Conservation (phyloP, 2,113 vertebrate genomes). For the Lepus timidus region DNA sequence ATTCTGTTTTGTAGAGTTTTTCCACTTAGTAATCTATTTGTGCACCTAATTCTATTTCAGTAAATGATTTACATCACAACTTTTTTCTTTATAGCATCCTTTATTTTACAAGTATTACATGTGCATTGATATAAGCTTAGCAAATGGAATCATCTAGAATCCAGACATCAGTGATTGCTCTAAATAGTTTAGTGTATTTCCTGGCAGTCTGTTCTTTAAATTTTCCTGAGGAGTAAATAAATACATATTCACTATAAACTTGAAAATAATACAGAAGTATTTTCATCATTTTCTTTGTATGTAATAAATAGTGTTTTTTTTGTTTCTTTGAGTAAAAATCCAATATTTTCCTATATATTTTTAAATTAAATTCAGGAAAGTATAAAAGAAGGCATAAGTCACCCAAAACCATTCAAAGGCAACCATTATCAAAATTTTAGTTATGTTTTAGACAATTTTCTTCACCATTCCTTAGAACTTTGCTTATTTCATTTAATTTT, state of each 20-base stretch:
- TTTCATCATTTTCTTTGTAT: slow-evolving; percentile 12
- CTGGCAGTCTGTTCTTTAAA: not conserved
- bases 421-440: slow-evolving; percentile 16
- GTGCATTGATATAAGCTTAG: not conserved
- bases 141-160: slow-evolving; percentile 30
- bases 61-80: not conserved
- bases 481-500: slow-evolving; percentile 10
- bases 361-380: not conserved
- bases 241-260: not conserved
- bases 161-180: slow-evolving; percentile 8
- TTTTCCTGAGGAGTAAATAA: not conserved
- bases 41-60: not conserved
- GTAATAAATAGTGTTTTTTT: not conserved
- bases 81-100: not conserved
- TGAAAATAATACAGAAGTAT: not conserved
- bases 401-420: not conserved
- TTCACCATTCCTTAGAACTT: not conserved
- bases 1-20: slow-evolving; percentile 21
- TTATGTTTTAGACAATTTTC: not conserved
- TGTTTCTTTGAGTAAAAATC: slow-evolving; percentile 20
- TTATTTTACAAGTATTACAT: slow-evolving; percentile 12
- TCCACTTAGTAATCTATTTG: slow-evolving; percentile 7
- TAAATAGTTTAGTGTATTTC: slow-evolving; percentile 25
- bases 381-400: slow-evolving; percentile 30
- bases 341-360: not conserved